These are phyloP conservation scores for Phylloscopus trochilus DNA, from an alignment of 2,113 vertebrate genomes.

Conservation along the genomic window DNA sequence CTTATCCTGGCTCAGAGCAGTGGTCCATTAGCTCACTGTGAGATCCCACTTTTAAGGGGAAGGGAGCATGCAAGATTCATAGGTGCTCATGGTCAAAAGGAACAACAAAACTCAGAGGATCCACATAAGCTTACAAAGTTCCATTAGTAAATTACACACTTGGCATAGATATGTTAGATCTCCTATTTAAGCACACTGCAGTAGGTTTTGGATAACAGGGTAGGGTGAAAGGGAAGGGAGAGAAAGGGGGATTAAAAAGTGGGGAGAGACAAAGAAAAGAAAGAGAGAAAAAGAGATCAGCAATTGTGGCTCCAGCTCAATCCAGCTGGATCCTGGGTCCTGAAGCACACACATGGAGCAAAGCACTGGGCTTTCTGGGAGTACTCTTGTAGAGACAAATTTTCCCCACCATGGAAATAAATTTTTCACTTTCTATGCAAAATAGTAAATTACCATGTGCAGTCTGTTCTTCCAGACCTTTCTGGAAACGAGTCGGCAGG, in stretches of 20 bases:
- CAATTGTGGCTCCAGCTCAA: rapidly evolving
- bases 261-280: not conserved
- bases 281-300: not conserved
- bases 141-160: not conserved
- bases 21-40: not conserved
- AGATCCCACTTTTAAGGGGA: not conserved
- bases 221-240: not conserved
- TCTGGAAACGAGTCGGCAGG: not conserved
- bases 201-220: not conserved
- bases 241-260: not conserved
- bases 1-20: not conserved
- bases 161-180: not conserved
- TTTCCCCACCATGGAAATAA: not conserved
- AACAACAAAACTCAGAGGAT: not conserved
- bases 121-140: not conserved
- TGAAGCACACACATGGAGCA: not conserved
- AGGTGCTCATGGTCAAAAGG: not conserved
- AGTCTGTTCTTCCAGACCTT: not conserved
- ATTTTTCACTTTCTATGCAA: not conserved
- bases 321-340: not conserved
- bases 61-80: not conserved
- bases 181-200: not conserved
- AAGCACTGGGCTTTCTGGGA: not conserved
- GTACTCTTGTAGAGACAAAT: not conserved
- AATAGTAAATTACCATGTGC: not conserved